Evolutionary conservation across 2,888 invertebrate genomes (phyloP), one percentile per base, ranked within the genome.

Genomic region (Dasysyrphus tricinctus): DNA sequence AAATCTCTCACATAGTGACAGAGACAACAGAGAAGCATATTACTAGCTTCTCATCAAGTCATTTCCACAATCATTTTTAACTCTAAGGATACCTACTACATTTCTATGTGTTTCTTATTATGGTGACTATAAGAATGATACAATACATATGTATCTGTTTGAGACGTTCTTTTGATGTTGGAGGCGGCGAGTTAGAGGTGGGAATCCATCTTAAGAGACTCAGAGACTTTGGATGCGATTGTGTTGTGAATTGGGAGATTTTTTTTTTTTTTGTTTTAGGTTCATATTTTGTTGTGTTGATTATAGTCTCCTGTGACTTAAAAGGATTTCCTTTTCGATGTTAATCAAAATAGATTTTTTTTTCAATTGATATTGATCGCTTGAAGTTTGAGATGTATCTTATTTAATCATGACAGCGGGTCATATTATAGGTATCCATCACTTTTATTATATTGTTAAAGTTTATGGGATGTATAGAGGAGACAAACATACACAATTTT

Each of bases 341-440:
- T 85, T 85, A 69, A 85, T 85, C 76, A 80, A 80, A 85, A 73
- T 77, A 67, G 54, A 39, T 32, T 77, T 73, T 42, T 39, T 73
- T 42, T 63, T 14, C 49, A 56, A 75, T 65, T 84, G 80, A 76
- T 72, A 74, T 74, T 70, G 63, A 65, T 74, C 44, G 44, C 57
- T 74, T 49, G 51, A 34, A 61, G 16, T 80, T 37, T 47, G 19
- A 34, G 65, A 44, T 70, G 59, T 76, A 19, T 57, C n/a, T 39
- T 67, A 49, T 65, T 67, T 74, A 74, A 9, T 65, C 49, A 39
- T 39, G 39, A 24, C 24, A 24, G n/a, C n/a, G n/a, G n/a, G n/a
- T n/a, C n/a, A 24, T 24, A 2, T 24, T 24, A 3, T 24, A 2
- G 1, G 3, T 24, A 24, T 24, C 24, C 24, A 24, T 24, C 24